A percentile compares a stretch with the other conserved stretches of the same genome.
Conservation (phyloP, 1,140 invertebrate species). For the Proctacanthus coquilletti region DNA sequence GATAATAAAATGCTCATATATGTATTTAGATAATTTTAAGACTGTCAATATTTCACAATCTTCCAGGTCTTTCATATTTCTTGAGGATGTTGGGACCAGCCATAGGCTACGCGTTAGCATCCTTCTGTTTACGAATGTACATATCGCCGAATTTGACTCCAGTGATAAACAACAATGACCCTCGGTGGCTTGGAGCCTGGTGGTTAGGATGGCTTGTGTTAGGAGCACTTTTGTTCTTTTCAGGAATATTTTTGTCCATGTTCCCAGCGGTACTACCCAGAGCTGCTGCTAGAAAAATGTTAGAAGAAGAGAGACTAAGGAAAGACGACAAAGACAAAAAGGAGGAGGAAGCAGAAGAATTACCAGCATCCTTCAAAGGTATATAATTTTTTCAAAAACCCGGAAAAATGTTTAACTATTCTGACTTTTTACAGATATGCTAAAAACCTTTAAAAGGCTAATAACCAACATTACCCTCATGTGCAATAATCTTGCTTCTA, state of each 20-base stretch:
- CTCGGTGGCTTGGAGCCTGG: slow-evolving; percentile 63
- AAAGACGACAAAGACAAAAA: slow-evolving; percentile 6
- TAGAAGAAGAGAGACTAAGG: slow-evolving; percentile 23
- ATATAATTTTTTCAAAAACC: no score
- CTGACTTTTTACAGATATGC: slow-evolving; percentile 42
- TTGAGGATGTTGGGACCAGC: slow-evolving; percentile 54
- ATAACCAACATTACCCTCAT: slow-evolving; percentile 48
- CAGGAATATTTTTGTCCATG: slow-evolving; percentile 43
- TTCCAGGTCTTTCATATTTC: slow-evolving; percentile 48
- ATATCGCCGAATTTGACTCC: slow-evolving; percentile 52
- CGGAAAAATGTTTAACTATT: no score
- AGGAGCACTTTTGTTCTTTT: slow-evolving; percentile 43
- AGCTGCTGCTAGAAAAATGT: slow-evolving; percentile 37
- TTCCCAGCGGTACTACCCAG: slow-evolving; percentile 49
- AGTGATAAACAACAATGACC: slow-evolving; percentile 48
- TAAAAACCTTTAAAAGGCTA: slow-evolving; percentile 43
- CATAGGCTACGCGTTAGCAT: slow-evolving; percentile 52
- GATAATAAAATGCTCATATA: no score
- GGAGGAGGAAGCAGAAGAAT: not conserved
- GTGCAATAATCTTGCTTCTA: slow-evolving; percentile 48
- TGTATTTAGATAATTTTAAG: no score
- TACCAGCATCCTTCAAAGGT: not conserved
- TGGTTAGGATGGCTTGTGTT: slow-evolving; percentile 64
- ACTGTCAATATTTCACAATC: no score
- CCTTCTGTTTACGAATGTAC: slow-evolving; percentile 50